These are phyloP conservation scores for Sebastes steindachneri DNA, from an alignment of 2,797 vertebrate genomes.

Conservation along the genomic window DNA sequence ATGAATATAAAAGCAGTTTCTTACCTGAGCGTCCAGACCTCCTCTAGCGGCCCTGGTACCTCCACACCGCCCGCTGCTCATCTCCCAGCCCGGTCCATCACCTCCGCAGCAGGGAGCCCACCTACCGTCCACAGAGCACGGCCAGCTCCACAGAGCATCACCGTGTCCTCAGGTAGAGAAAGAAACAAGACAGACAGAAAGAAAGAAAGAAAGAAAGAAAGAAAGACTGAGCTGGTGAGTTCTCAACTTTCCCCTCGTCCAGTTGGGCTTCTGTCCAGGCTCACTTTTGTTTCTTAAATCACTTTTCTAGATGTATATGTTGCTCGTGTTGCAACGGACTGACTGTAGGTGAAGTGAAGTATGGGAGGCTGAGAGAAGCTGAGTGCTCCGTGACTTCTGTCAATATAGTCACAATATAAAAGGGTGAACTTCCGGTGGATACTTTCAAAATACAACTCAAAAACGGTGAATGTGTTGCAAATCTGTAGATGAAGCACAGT, in stretches of 20 bases:
- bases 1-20: not conserved
- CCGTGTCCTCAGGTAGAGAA: not conserved
- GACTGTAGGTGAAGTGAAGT: not conserved
- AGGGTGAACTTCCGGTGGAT: constrained; percentile 3
- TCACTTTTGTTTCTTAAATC: not conserved
- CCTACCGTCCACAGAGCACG: constrained; percentile 22
- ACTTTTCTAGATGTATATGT: not conserved
- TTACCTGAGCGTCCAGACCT: constrained; percentile 64
- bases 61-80: constrained; percentile 53
- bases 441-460: constrained; percentile 51
- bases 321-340: not conserved
- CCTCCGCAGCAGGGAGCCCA: constrained; percentile 11
- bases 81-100: constrained; percentile 49
- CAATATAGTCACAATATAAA: fast-evolving
- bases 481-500: not conserved
- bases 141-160: not conserved
- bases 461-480: fast-evolving
- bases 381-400: not conserved
- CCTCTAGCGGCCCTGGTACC: constrained; percentile 38
- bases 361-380: not conserved
- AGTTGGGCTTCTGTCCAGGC: not conserved
- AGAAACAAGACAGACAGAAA: not conserved
- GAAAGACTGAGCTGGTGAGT: not conserved
- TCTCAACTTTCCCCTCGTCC: not conserved
- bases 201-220: not conserved